Evolutionary conservation across 2,113 vertebrate genomes (phyloP).

Genomic region (Parus major): DNA sequence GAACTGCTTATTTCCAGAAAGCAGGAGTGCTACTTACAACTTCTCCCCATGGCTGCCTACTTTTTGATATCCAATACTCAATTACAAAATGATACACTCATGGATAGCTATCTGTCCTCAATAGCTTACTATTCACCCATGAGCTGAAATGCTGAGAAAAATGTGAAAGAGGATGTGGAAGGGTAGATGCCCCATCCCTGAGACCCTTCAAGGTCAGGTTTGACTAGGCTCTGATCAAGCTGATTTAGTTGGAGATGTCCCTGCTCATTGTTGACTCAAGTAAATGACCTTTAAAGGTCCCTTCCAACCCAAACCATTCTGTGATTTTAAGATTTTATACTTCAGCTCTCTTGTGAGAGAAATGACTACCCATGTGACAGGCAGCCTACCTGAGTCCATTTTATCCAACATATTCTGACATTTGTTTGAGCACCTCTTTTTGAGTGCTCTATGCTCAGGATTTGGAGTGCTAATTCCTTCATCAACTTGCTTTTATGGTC

Average conservation of each 20-base stretch:
- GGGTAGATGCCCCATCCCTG: background rate
- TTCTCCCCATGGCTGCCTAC: background rate
- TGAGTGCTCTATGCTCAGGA: background rate
- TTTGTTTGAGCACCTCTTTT: background rate
- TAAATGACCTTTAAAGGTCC: background rate
- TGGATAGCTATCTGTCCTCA: background rate
- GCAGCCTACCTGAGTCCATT: background rate
- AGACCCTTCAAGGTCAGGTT: background rate
- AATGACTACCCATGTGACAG: background rate
- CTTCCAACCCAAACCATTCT: background rate
- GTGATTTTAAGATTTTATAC: background rate
- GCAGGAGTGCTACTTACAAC: background rate
- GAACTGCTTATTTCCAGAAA: background rate
- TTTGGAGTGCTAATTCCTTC: background rate
- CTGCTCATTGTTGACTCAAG: background rate
- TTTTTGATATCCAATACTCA: background rate
- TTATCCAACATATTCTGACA: background rate
- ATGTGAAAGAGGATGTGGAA: background rate
- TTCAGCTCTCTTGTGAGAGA: background rate
- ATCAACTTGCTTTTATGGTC: background rate
- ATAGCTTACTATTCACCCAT: background rate
- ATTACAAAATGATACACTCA: background rate
- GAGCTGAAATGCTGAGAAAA: background rate
- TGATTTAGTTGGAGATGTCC: background rate
- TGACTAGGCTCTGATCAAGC: background rate